Conservation (phyloP, 2,888 invertebrate species). For the Oxyteleia sp. region DNA sequence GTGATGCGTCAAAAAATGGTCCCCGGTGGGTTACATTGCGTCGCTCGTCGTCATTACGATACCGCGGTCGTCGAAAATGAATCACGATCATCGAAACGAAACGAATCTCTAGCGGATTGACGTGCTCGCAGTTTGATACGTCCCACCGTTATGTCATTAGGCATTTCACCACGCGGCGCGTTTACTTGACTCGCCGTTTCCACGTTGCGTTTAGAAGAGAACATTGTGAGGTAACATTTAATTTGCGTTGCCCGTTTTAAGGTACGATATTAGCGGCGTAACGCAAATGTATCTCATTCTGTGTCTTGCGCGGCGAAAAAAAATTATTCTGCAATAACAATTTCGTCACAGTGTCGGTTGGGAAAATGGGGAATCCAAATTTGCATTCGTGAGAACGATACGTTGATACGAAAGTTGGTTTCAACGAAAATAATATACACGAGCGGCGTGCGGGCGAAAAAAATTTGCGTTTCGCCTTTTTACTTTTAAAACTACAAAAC, state of each 20-base stretch:
- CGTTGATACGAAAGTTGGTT: conserved; percentile 7
- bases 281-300: conserved; percentile 66
- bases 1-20: conserved; percentile 59
- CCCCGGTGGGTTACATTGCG: conserved; percentile 27
- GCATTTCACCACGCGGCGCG: conserved; percentile 64
- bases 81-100: conserved; percentile 45
- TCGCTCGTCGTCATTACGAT: conserved; percentile 20
- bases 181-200: conserved; percentile 66
- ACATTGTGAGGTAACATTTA: conserved; percentile 65
- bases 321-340: conserved; percentile 45
- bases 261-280: conserved; percentile 53
- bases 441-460: too few relatives aligned
- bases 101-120: conserved; percentile 57
- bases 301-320: conserved; percentile 29
- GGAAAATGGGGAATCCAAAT: conserved; percentile 36
- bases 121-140: conserved; percentile 59
- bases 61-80: conserved; percentile 26
- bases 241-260: conserved; percentile 58
- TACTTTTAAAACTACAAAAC: conserved; percentile 26
- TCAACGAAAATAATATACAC: neutral
- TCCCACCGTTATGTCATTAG: conserved; percentile 66
- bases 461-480: too few relatives aligned
- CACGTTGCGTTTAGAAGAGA: conserved; percentile 61
- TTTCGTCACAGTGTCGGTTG: conserved; percentile 40
- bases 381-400: conserved; percentile 28